phyloP scores from a whole-genome alignment of 35 echinoderm and acorn worm species.

The Ophiothrix spiculata region DNA sequence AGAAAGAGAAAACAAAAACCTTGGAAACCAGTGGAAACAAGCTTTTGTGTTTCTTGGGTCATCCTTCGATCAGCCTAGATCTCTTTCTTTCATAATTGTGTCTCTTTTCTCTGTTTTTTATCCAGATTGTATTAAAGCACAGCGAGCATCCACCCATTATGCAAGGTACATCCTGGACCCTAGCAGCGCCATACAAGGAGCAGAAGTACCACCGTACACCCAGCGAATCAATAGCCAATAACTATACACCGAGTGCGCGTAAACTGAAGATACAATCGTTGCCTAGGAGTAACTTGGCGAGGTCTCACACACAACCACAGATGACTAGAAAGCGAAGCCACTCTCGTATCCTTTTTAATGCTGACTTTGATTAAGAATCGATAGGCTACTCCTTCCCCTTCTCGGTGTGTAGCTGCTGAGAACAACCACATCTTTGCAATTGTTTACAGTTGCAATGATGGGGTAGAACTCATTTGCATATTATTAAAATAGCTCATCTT shows the following conservation, averaged over 20 bases:
- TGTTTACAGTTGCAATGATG: not conserved
- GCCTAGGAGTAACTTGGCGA: constrained; percentile 47
- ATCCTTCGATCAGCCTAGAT: too few relatives aligned
- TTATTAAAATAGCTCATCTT: not conserved
- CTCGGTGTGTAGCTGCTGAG: too few relatives aligned
- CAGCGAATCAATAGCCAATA: constrained; percentile 97
- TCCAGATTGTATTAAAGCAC: constrained; percentile 90
- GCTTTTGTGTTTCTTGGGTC: too few relatives aligned
- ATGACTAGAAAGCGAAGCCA: constrained; percentile 83
- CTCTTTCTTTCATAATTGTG: too few relatives aligned
- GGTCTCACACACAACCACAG: constrained; percentile 77
- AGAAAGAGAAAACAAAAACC: too few relatives aligned
- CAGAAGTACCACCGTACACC: constrained; percentile 97
- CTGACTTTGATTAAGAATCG: not conserved
- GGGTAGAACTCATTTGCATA: too few relatives aligned
- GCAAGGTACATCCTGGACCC: constrained; percentile 91
- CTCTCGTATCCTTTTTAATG: constrained; percentile 94
- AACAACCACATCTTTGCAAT: not conserved
- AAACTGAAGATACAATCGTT: constrained; percentile 75
- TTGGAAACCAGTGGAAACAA: too few relatives aligned
- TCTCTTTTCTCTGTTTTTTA: too few relatives aligned
- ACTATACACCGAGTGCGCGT: constrained; percentile 92
- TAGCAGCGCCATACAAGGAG: constrained; percentile 96
- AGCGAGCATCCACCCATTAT: constrained; percentile 99
- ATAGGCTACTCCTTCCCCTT: too few relatives aligned